Evolutionary conservation across 2,797 vertebrate genomes (phyloP).

Genomic region (Hypotaenidia okinawae): DNA sequence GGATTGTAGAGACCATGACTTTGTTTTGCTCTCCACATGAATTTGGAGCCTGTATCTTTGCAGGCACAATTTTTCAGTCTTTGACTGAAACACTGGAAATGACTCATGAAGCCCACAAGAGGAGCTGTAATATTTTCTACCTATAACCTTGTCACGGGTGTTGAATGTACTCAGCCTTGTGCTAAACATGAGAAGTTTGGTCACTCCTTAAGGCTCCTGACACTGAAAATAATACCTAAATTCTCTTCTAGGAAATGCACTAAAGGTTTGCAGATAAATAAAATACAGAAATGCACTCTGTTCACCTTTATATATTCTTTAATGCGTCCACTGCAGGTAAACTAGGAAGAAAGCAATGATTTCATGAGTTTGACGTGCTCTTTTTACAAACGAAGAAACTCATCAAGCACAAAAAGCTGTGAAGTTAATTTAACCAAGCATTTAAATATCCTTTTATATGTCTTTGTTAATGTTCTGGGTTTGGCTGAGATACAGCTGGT

Average conservation of each 20-base stretch:
- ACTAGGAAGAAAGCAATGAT: background rate
- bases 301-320: background rate
- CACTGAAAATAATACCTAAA: background rate
- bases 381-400: background rate
- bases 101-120: background rate
- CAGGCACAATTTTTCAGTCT: background rate
- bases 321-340: background rate
- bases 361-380: background rate
- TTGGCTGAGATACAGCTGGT: too few relatives aligned
- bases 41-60: background rate
- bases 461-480: background rate
- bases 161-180: conserved; percentile 14
- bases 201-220: background rate
- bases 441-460: background rate
- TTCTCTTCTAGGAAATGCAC: background rate
- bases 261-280: background rate
- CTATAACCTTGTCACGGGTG: background rate
- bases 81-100: background rate
- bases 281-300: background rate
- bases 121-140: background rate
- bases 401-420: background rate
- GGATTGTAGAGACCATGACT: background rate
- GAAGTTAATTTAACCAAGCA: background rate
- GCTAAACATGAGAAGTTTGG: background rate
- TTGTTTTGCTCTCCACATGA: background rate